phyloP scores from a whole-genome alignment of 2,797 vertebrate species.

The Remorina albescens region DNA sequence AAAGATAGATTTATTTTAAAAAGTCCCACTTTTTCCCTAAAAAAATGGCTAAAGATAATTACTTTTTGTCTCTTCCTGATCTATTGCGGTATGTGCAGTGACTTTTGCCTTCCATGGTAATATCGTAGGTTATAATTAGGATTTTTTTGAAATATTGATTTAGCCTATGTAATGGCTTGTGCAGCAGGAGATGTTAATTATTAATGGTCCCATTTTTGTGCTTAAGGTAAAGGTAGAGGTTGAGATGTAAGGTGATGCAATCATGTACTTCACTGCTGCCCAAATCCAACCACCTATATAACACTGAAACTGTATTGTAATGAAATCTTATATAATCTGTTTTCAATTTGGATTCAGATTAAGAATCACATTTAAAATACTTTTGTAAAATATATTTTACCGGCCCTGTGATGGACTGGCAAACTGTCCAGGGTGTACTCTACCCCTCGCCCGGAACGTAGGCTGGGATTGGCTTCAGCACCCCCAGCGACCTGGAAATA shows the following conservation, averaged over 20 bases:
- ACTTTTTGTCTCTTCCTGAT: not conserved
- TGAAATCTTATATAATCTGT: not conserved
- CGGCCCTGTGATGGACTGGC: no score
- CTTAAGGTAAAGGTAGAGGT: slow-evolving; percentile 60
- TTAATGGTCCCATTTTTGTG: slow-evolving; percentile 68
- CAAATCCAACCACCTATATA: not conserved
- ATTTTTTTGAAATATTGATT: slow-evolving; percentile 68
- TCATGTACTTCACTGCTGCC: slow-evolving; percentile 1
- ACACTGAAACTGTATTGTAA: not conserved
- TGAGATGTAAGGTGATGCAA: slow-evolving; percentile 30
- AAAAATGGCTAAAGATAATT: not conserved
- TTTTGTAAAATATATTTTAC: no score
- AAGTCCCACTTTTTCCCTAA: not conserved
- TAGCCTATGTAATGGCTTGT: slow-evolving; percentile 55
- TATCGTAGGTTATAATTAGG: slow-evolving; percentile 59
- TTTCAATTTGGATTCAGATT: not conserved
- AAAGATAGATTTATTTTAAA: not conserved
- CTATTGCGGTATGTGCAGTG: not conserved
- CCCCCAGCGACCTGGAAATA: no score
- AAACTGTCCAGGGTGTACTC: no score
- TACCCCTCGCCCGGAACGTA: no score
- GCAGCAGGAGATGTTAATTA: slow-evolving; percentile 59
- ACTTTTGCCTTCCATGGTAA: slow-evolving; percentile 10
- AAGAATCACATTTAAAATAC: no score
- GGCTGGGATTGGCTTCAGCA: no score